Evolutionary conservation across 2,888 invertebrate genomes (phyloP).

Genomic region (Lampropteryx suffumata): DNA sequence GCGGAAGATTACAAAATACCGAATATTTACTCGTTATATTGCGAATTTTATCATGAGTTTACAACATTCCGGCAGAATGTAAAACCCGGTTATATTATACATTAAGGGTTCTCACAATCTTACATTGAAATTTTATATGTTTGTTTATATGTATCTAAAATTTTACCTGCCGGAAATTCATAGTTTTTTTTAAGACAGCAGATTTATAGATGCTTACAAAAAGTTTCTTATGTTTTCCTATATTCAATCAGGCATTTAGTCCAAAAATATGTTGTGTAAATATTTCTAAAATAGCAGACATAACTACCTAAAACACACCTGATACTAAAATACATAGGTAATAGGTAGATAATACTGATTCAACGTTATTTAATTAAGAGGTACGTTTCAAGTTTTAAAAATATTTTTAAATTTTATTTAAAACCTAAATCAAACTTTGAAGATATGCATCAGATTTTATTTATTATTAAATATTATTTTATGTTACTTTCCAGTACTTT

Average conservation of each 20-base stretch:
- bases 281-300: constrained; percentile 27
- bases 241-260: constrained; percentile 6
- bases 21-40: no score
- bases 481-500: no score
- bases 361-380: constrained; percentile 4
- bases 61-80: no score
- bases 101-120: no score
- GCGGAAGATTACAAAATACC: no score
- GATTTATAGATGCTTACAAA: constrained; percentile 6
- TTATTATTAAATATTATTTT: no score
- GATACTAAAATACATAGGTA: constrained; percentile 9
- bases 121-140: no score
- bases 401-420: not conserved
- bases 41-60: no score
- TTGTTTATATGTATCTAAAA: no score
- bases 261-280: constrained; percentile 31
- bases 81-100: no score
- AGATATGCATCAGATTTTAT: constrained; percentile 13
- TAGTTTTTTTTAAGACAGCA: not conserved
- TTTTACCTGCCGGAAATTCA: no score
- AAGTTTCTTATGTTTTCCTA: constrained; percentile 2
- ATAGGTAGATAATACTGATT: constrained; percentile 12
- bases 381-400: constrained; percentile 3
- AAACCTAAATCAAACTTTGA: constrained; percentile 3
- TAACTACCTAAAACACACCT: constrained; percentile 15